phyloP scores from a whole-genome alignment of 2,888 invertebrate species.

The Drosophila cognata region DNA sequence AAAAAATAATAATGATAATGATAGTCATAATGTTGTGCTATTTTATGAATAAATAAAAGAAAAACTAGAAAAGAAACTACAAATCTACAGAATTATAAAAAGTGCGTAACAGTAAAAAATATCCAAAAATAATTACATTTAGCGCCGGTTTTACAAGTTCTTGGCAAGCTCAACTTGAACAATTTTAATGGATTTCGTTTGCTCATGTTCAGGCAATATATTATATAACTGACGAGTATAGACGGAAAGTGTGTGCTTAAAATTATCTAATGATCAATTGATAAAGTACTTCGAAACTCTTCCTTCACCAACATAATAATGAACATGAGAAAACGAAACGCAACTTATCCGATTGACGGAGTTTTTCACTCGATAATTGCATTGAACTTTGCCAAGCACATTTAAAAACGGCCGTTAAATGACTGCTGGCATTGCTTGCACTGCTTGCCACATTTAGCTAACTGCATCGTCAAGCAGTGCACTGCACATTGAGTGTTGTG shows the following conservation, averaged over 20 bases:
- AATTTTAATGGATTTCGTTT: background rate
- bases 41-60: conserved; percentile 62
- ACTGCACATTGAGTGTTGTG: background rate
- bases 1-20: conserved; percentile 52
- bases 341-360: background rate
- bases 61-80: conserved; percentile 38
- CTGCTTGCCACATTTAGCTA: conserved; percentile 6
- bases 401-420: background rate
- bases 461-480: conserved; percentile 20
- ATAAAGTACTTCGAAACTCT: background rate
- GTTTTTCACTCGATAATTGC: background rate
- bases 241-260: background rate
- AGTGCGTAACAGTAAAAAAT: background rate
- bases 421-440: conserved; percentile 14
- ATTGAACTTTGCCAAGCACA: background rate
- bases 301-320: background rate
- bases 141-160: background rate
- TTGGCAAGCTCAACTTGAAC: background rate
- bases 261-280: background rate
- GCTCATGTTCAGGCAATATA: background rate
- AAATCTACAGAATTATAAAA: conserved; percentile 26
- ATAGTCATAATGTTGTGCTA: conserved; percentile 63
- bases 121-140: background rate
- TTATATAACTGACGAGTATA: background rate
- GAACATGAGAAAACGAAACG: background rate